Base-by-base conservation (phyloP, 2,113 vertebrate genomes). In the Hippoglossus stenolepis region DNA sequence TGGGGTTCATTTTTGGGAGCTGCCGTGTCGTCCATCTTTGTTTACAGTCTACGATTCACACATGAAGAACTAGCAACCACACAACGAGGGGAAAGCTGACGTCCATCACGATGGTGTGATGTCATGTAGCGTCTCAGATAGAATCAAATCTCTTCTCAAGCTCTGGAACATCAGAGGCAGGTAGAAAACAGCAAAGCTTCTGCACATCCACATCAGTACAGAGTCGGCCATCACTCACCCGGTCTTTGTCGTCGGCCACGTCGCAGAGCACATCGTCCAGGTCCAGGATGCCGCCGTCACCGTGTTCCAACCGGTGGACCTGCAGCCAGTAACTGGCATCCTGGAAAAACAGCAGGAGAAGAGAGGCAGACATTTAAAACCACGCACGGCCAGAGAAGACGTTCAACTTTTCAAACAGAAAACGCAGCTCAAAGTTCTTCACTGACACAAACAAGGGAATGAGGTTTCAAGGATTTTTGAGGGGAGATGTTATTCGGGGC, bases 191-290 rank as follows among this genome's bases (percentile, higher is more conserved):
- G 12, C 14, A 17, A 56, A 21, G 21, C 23, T 0, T 23, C 9
- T 11, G 10, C 12, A n/a, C 20, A 20, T 12, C 12, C 35, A 11
- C n/a, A 31, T 63, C 35, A n/a, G 26, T 12, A 0, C 47, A 49
- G 47, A 49, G 47, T 18, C 54, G 5, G 45, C 23, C 23, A 2
- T 17, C 86, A 96, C 97, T 97, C 94, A 99, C 98, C 86, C 96
- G 87, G 93, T 99, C 98, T 91, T 98, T 98, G 86, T 99, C 98
- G 62, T 99, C 98, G 0, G 96, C 98, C 61, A 99, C 98, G 3
- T 98, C 97, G 74, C 96, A 97, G 13, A 99, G 95, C 43, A 96
- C 96, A 54, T 99, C 98, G 35, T 99, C 98, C 0, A 97, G 92
- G 84, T 99, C 97, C 4, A 99, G 87, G 82, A 99, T 99, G 5